Percentiles rank a stretch among this genome's conserved stretches.
phyloP scores from a whole-genome alignment of 2,113 vertebrate species.

The Prunella fulvescens region DNA sequence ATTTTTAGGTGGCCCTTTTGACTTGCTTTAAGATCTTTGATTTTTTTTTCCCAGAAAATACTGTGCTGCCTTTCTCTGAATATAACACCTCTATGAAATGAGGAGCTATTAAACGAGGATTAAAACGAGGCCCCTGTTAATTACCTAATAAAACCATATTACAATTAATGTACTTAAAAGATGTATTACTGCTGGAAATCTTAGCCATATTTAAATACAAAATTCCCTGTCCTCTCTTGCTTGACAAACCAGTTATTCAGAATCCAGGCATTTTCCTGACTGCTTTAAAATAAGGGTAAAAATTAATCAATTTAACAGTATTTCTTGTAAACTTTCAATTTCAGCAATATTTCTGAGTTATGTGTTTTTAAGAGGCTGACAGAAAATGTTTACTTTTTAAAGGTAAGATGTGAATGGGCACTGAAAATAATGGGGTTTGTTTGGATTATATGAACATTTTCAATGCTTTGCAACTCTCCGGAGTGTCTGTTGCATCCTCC shows the following conservation, averaged over 20 bases:
- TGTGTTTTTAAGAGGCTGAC: not conserved
- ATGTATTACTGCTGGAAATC: not conserved
- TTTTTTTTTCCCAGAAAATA: constrained; percentile 13
- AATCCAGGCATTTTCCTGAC: not conserved
- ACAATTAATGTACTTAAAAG: not conserved
- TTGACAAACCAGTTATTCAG: not conserved
- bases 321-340: not conserved
- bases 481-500: not conserved
- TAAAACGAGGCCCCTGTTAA: not conserved
- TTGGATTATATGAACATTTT: not conserved
- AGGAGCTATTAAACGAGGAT: not conserved
- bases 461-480: not conserved
- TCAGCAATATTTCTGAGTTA: not conserved
- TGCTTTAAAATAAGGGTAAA: not conserved
- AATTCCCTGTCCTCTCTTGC: not conserved
- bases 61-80: not conserved
- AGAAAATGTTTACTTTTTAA: not conserved
- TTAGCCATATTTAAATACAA: not conserved
- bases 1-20: not conserved
- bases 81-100: not conserved
- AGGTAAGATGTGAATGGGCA: not conserved
- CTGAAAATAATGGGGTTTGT: not conserved
- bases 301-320: not conserved
- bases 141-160: not conserved
- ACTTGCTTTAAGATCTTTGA: not conserved